These are phyloP conservation scores for Sphaerodactylus townsendi DNA, from an alignment of 2,113 vertebrate species.

Conservation along the genomic window DNA sequence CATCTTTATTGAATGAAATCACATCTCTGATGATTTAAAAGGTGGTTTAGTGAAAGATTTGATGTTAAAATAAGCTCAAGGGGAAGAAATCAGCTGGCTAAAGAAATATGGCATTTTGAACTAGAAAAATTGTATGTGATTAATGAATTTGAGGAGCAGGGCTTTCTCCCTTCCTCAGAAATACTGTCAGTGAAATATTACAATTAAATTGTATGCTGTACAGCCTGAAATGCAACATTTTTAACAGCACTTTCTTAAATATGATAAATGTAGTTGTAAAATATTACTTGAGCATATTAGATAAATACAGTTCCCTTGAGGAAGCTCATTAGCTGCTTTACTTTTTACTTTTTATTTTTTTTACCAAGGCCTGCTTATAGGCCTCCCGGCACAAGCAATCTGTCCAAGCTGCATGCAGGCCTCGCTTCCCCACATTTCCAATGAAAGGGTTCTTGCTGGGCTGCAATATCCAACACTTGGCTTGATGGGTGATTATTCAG, in stretches of 20 bases:
- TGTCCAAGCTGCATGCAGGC: not conserved
- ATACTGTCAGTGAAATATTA: not conserved
- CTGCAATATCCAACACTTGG: too few species aligned
- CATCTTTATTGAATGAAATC: not conserved
- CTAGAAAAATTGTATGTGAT: conserved; percentile 3
- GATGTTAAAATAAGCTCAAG: not conserved
- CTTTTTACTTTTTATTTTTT: not conserved
- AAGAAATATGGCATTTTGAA: not conserved
- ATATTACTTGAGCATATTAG: not conserved
- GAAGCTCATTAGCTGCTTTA: not conserved
- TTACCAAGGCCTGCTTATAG: not conserved
- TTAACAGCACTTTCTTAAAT: not conserved
- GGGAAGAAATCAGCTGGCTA: accelerated
- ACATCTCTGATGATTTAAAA: not conserved
- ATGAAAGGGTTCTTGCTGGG: too few species aligned
- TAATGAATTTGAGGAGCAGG: not conserved
- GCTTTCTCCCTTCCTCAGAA: not conserved
- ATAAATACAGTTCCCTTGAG: not conserved
- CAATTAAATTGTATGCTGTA: not conserved
- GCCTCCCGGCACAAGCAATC: not conserved
- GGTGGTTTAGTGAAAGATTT: not conserved
- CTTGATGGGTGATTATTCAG: too few species aligned
- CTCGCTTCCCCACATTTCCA: not conserved
- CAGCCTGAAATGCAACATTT: accelerated
- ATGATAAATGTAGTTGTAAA: not conserved